Conservation (phyloP, 2,888 invertebrate species). For the Geotrupes spiniger region DNA sequence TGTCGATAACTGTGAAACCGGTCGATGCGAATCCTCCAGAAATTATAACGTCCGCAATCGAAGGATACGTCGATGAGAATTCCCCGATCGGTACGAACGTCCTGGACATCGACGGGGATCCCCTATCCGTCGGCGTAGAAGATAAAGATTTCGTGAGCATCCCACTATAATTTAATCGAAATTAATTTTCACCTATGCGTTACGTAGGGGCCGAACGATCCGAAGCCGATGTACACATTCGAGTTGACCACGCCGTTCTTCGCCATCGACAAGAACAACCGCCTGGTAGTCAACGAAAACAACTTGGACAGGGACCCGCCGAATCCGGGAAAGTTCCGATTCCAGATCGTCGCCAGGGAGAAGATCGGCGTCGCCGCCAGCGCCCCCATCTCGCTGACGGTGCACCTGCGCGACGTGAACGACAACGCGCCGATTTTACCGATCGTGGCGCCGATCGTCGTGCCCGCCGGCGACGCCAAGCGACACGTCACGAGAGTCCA, state of each 20-base stretch:
- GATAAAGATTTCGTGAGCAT: conserved; percentile 81
- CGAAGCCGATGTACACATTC: conserved; percentile 74
- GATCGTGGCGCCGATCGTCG: conserved; percentile 74
- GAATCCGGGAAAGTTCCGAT: conserved; percentile 77
- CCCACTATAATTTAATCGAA: too few relatives aligned
- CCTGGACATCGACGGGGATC: conserved; percentile 61
- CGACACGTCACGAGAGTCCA: conserved; percentile 52
- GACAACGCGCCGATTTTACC: conserved; percentile 83
- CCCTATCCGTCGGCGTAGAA: conserved; percentile 71
- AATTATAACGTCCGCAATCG: conserved; percentile 66
- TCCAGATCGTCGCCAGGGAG: conserved; percentile 86
- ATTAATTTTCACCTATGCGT: background rate
- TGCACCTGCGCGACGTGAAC: conserved; percentile 76
- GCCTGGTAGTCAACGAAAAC: conserved; percentile 76
- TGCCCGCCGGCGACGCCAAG: conserved; percentile 63
- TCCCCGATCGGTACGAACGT: conserved; percentile 82
- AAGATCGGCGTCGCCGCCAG: conserved; percentile 76
- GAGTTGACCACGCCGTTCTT: conserved; percentile 85
- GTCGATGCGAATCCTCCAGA: conserved; percentile 84
- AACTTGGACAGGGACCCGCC: conserved; percentile 85
- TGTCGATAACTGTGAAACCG: conserved; percentile 78
- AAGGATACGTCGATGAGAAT: conserved; percentile 82
- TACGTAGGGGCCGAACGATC: conserved; percentile 74
- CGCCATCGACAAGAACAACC: conserved; percentile 69
- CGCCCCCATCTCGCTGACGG: conserved; percentile 75